Conservation (phyloP, 1,140 invertebrate species). For the Cylas formicarius region DNA sequence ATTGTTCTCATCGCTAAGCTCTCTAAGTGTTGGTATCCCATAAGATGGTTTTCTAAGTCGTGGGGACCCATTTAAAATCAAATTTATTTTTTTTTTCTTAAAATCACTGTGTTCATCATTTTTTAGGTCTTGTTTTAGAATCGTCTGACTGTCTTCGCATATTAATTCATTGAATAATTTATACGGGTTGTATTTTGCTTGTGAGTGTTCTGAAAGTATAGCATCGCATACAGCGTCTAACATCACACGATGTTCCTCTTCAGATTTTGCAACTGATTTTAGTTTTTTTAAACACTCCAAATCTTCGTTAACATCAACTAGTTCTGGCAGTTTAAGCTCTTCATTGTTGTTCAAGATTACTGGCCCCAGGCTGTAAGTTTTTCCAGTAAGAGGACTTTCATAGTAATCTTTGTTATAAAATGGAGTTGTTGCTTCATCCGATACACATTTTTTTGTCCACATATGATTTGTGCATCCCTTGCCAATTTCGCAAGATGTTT, state of each 20-base stretch:
- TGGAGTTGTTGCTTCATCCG: slow-evolving; percentile 3
- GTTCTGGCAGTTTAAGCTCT: neutral
- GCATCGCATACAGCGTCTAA: slow-evolving; percentile 17
- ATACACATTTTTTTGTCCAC: slow-evolving; percentile 9
- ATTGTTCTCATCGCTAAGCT: too few relatives aligned
- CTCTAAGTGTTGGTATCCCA: too few relatives aligned
- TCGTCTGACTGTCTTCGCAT: too few relatives aligned
- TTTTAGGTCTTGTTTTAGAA: too few relatives aligned
- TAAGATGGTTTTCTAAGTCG: too few relatives aligned
- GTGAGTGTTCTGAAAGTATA: slow-evolving; percentile 14
- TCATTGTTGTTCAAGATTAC: neutral
- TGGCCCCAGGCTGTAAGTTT: slow-evolving; percentile 5
- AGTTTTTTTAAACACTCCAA: slow-evolving; percentile 6
- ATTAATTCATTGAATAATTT: too few relatives aligned
- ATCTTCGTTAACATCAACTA: slow-evolving; percentile 9
- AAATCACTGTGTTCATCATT: too few relatives aligned
- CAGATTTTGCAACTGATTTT: neutral
- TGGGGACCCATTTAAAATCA: too few relatives aligned
- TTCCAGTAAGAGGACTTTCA: neutral
- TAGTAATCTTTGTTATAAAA: neutral
- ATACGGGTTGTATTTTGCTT: too few relatives aligned
- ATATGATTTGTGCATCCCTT: slow-evolving; percentile 13
- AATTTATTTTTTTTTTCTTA: too few relatives aligned
- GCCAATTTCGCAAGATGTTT: slow-evolving; percentile 13
- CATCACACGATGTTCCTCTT: slow-evolving; percentile 6